phyloP scores from a whole-genome alignment of 2,797 vertebrate genomes.

The Lagocephalus sceleratus region DNA sequence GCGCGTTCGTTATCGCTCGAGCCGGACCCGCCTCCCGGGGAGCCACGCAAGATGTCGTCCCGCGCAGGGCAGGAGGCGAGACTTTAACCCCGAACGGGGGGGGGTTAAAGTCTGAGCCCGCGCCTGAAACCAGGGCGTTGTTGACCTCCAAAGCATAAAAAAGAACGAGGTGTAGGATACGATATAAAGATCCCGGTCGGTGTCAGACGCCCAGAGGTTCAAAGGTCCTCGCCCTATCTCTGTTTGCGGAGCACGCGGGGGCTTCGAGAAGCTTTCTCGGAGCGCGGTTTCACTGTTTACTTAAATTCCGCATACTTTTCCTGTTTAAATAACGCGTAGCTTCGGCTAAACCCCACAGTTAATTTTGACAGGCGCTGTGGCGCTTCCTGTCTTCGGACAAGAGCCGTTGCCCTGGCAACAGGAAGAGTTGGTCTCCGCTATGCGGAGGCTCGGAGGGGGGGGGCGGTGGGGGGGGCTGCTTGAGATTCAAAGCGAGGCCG shows the following conservation, averaged over 20 bases:
- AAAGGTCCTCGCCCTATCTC: too few species aligned
- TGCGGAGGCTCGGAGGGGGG: slow-evolving; percentile 8
- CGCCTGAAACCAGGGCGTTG: not conserved
- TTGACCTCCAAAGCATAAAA: slow-evolving; percentile 15
- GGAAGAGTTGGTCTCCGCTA: slow-evolving; percentile 15
- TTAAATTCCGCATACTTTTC: not conserved
- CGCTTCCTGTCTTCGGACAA: slow-evolving; percentile 29
- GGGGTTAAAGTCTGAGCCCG: slow-evolving; percentile 4
- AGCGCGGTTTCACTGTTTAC: not conserved
- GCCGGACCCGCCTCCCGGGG: slow-evolving; percentile 21
- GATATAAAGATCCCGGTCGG: too few species aligned
- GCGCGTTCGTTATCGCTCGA: slow-evolving; percentile 14
- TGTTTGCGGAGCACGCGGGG: not conserved
- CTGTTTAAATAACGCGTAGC: not conserved
- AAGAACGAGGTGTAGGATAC: slow-evolving; percentile 5
- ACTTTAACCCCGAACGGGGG: slow-evolving; percentile 9
- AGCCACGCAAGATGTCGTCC: slow-evolving; percentile 20
- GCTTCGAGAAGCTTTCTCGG: not conserved
- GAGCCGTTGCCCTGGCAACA: slow-evolving; percentile 46
- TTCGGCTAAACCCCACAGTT: not conserved
- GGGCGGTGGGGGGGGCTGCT: too few species aligned
- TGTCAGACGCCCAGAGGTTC: too few species aligned
- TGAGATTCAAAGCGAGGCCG: slow-evolving; percentile 39
- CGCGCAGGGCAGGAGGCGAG: slow-evolving; percentile 13
- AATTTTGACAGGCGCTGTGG: slow-evolving; percentile 16